Conservation (phyloP, 1,140 invertebrate species). For the Ips nitidus region DNA sequence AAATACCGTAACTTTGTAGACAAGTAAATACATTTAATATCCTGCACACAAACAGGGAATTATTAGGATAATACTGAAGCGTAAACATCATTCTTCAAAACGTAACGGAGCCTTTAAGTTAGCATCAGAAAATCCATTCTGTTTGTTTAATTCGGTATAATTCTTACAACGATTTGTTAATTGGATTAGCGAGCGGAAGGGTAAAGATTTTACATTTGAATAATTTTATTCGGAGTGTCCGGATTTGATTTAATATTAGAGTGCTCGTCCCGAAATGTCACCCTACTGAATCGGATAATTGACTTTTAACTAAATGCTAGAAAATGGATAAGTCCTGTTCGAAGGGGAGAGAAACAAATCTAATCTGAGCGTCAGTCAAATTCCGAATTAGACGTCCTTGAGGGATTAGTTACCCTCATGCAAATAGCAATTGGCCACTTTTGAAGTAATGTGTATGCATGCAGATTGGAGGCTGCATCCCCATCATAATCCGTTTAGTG, state of each 20-base stretch:
- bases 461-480: constrained; percentile 40
- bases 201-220: constrained; percentile 43
- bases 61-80: constrained; percentile 2
- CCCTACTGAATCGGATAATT: constrained; percentile 46
- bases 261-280: constrained; percentile 19
- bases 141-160: constrained; percentile 29
- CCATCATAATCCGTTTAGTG: constrained; percentile 40
- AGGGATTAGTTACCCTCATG: constrained; percentile 43
- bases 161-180: constrained; percentile 29
- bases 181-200: constrained; percentile 35
- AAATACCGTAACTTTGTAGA: too few relatives aligned
- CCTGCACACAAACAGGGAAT: not conserved
- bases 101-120: not conserved
- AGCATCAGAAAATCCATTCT: constrained; percentile 25
- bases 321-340: constrained; percentile 51
- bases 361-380: constrained; percentile 50
- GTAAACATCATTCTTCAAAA: constrained; percentile 2
- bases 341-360: constrained; percentile 45
- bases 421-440: constrained; percentile 49
- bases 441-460: constrained; percentile 41
- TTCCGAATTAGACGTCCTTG: constrained; percentile 48
- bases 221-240: constrained; percentile 38
- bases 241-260: constrained; percentile 38
- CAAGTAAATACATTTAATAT: too few relatives aligned
- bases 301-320: constrained; percentile 52